phyloP scores from a whole-genome alignment of 1,140 invertebrate genomes.

The Ptiloglossa arizonensis region DNA sequence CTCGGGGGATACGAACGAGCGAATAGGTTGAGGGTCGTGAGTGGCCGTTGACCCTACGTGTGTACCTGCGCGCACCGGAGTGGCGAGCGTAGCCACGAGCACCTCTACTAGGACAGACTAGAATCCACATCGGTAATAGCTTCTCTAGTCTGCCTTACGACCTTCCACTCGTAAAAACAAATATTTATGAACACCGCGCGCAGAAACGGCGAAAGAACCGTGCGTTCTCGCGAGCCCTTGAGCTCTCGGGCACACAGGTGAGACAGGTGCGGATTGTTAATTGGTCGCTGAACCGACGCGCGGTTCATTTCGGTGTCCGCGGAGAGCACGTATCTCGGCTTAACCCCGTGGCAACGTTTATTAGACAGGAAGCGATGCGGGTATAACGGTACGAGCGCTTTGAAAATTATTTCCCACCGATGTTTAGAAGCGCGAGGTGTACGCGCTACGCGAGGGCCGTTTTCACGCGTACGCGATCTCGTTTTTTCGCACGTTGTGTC shows the following conservation, averaged over 20 bases:
- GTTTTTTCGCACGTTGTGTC: no score
- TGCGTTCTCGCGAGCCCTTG: conserved; percentile 25
- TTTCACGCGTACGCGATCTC: no score
- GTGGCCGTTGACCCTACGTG: conserved; percentile 79
- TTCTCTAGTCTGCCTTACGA: conserved; percentile 60
- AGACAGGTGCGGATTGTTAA: conserved; percentile 22
- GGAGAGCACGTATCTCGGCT: not conserved
- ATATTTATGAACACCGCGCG: conserved; percentile 51
- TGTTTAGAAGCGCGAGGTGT: no score
- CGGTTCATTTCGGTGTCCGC: not conserved
- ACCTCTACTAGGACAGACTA: conserved; percentile 59
- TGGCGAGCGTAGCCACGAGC: conserved; percentile 41
- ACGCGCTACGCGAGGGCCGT: no score
- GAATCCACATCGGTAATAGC: conserved; percentile 67
- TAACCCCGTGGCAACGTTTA: no score
- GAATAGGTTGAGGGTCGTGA: conserved; percentile 79
- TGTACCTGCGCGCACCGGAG: conserved; percentile 52
- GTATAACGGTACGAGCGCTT: no score
- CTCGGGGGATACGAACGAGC: conserved; percentile 67
- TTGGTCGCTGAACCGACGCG: conserved; percentile 10
- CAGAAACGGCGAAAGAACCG: not conserved
- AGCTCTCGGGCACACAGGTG: not conserved
- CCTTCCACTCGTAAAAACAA: conserved; percentile 58
- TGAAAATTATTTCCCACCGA: no score
- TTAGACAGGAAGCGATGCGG: no score